Base-by-base conservation (phyloP, 2,113 vertebrate genomes). In the Hystrix cristata region DNA sequence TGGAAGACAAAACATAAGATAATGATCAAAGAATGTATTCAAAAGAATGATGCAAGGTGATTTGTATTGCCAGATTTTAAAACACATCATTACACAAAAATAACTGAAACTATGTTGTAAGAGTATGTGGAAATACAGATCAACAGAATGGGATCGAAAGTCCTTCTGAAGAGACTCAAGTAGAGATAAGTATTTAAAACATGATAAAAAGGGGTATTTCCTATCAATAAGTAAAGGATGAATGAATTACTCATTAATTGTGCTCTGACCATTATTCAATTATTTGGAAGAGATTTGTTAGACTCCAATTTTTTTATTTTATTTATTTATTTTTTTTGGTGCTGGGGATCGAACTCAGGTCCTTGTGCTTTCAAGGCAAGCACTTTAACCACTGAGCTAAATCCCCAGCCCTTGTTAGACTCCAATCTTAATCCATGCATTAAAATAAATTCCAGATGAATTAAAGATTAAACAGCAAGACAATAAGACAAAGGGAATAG, bases 161-260 rank as follows among this genome's bases (percentile, higher is more conserved):
- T 55, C 10, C 67, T 38, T 65, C 34, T 87, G 80, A 92, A 84
- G 72, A 95, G 78, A 94, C 48, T 90, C 60, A 62, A 80, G 83
- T 69, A 85, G 87, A 97, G 92, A 95, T 86, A 81, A 96, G 81
- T 90, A 95, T 78, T 91, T 90, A 95, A 94, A 87, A 95, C 65
- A 74, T 43, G 65, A 90, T 76, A 88, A 91, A 95, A 55, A 38
- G 82, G 76, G 76, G 2, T 71, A 48, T 76, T 97, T 96, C 90
- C 14, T 87, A 59, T 55, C 29, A 88, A 78, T 21, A 71, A 82
- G 64, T 79, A 92, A 94, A 92, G 93, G 46, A 95, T 95, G 87
- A 95, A 92, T 97, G 87, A 95, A 92, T 97, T 87, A 96, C 92
- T 95, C 90, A 95, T 93, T 96, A 93, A 90, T 87, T 90, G 85